Evolutionary conservation across 2,888 invertebrate species (phyloP), one percentile per base, ranked within the genome.

Genomic region (Eilema depressum): DNA sequence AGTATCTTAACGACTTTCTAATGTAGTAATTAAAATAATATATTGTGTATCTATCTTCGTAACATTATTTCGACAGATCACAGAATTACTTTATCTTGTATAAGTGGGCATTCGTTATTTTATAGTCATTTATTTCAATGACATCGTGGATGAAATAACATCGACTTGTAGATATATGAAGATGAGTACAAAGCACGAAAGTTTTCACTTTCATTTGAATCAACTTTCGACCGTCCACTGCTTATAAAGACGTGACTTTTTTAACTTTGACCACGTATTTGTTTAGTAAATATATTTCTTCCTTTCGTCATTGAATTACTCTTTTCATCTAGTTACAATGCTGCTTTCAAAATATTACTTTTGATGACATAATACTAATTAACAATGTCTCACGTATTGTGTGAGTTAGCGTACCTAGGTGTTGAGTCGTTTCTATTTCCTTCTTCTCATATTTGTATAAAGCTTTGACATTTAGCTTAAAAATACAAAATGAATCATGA

Each of bases 161-260:
- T 80, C 71, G 66, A 63, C 77, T 76, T 82, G 74, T 69, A 53
- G 28, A 63, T 79, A 80, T 80, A 79, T 82, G 85, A 87, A 87
- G 88, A 89, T 89, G 86, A 83, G 86, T 86, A 85, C 85, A 83
- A 81, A 84, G 83, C 80, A 85, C 76, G 78, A 86, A 84, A 87
- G 87, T 89, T 93, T 93, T 94, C 93, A 94, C 95, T 95, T 95
- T 94, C 93, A 83, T 91, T 80, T 70, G 85, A 75, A 84, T 86
- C 84, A 88, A 91, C 93, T 93, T 92, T 93, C 92, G 85, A 91
- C 85, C 80, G 78, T 80, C 68, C 76, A 75, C 63, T 72, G 73
- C 69, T 72, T 68, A 70, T 70, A 74, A 75, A 78, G 77, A 68
- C 75, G 73, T 85, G 85, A 83, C 83, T 85, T 84, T 83, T 84